Conservation (phyloP, 2,113 vertebrate genomes). For the Glaucomys volans region DNA sequence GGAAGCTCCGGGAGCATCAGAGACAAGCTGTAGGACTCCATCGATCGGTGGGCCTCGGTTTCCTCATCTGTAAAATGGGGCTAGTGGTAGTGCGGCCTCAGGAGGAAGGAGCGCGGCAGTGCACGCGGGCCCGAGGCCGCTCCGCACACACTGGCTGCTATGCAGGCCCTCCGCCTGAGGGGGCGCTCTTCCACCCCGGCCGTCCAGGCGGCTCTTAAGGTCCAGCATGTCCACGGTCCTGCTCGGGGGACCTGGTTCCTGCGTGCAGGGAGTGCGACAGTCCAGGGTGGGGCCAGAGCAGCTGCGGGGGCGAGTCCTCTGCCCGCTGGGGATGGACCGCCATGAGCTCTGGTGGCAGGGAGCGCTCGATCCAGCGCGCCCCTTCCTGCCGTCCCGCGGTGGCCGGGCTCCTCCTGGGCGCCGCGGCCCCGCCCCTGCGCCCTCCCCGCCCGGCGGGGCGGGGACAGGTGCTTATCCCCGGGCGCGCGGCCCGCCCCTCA, state of each 20-base stretch:
- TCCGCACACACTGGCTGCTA: neutral
- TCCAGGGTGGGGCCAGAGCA: neutral
- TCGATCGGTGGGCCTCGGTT: neutral
- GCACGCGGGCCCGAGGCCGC: neutral
- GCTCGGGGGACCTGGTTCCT: neutral
- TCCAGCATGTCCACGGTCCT: neutral
- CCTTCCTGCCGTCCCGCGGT: neutral
- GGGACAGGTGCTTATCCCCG: constrained; percentile 21
- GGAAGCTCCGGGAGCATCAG: neutral
- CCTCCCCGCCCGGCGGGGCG: neutral
- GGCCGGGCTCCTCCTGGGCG: neutral
- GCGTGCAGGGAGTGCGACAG: neutral
- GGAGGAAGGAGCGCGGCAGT: neutral
- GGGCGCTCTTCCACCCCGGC: neutral
- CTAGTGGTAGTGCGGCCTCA: neutral
- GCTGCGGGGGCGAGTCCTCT: neutral
- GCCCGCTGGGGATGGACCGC: neutral
- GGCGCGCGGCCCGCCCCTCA: neutral
- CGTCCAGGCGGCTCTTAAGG: neutral
- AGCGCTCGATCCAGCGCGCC: neutral
- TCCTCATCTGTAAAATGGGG: neutral
- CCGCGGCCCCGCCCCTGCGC: neutral
- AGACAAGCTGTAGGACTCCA: neutral
- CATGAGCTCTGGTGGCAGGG: accelerated
- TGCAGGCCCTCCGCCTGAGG: neutral